phyloP scores from a whole-genome alignment of 2,113 vertebrate species.

The Gila orcuttii region DNA sequence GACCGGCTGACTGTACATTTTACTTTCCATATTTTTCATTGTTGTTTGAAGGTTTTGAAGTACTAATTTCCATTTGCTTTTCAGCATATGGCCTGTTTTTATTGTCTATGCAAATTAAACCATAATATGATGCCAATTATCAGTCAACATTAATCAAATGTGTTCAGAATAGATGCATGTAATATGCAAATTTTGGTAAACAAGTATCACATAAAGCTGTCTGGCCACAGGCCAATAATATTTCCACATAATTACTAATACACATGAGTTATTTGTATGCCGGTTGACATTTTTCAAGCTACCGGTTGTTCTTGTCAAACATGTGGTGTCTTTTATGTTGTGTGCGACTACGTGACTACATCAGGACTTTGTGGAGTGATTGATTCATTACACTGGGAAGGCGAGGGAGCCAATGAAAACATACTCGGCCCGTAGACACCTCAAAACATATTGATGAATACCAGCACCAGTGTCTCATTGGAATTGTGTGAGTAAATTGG shows the following conservation, averaged over 20 bases:
- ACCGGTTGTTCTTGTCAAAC: slow-evolving; percentile 38
- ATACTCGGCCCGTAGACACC: slow-evolving; percentile 28
- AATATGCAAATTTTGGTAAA: slow-evolving; percentile 39
- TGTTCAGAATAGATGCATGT: slow-evolving; percentile 12
- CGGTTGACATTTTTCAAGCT: slow-evolving; percentile 31
- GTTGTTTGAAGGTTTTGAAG: neutral
- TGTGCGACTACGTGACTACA: slow-evolving; percentile 21
- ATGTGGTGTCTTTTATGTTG: neutral
- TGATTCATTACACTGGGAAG: slow-evolving; percentile 63
- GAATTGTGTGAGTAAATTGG: slow-evolving; percentile 75
- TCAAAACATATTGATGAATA: slow-evolving; percentile 73
- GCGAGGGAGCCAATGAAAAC: slow-evolving; percentile 32
- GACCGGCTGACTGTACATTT: neutral
- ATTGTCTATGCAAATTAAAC: slow-evolving; percentile 34
- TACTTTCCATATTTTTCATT: neutral
- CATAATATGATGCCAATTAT: slow-evolving; percentile 27
- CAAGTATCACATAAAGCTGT: slow-evolving; percentile 20
- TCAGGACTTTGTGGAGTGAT: slow-evolving; percentile 27
- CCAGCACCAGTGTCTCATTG: slow-evolving; percentile 47
- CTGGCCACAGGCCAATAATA: slow-evolving; percentile 31
- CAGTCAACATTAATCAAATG: slow-evolving; percentile 36
- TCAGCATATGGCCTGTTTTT: slow-evolving; percentile 22
- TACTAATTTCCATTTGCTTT: slow-evolving; percentile 21
- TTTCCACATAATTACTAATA: slow-evolving; percentile 39
- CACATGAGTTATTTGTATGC: slow-evolving; percentile 10